A percentile compares a stretch with the other conserved stretches of the same genome.
Evolutionary conservation across 2,888 invertebrate genomes (phyloP).

Genomic region (Protodeltote pygarga): DNA sequence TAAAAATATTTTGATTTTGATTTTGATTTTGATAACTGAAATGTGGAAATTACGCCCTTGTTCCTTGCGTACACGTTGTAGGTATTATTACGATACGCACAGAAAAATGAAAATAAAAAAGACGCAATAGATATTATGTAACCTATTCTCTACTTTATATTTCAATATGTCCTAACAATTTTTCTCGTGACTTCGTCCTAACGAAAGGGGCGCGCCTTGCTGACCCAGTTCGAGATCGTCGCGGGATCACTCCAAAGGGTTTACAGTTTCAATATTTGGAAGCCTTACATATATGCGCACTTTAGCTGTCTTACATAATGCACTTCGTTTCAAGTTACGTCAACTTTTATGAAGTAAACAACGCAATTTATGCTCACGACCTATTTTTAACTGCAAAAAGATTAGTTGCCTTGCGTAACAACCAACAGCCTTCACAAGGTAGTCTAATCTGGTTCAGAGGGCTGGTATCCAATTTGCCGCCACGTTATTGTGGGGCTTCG

Average conservation of each 20-base stretch:
- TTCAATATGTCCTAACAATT: constrained; percentile 30
- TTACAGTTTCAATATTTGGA: constrained; percentile 82
- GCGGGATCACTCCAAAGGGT: constrained; percentile 74
- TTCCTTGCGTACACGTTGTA: too few relatives aligned
- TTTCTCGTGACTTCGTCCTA: constrained; percentile 67
- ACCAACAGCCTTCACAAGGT: constrained; percentile 72
- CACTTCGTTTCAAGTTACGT: constrained; percentile 52
- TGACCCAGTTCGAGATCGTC: constrained; percentile 77
- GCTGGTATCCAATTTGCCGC: constrained; percentile 81
- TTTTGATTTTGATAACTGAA: too few relatives aligned
- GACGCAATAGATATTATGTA: too few relatives aligned
- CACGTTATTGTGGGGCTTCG: constrained; percentile 75
- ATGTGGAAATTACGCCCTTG: too few relatives aligned
- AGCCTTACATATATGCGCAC: constrained; percentile 59
- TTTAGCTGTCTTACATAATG: constrained; percentile 56
- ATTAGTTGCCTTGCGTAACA: constrained; percentile 68
- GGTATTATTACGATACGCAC: too few relatives aligned
- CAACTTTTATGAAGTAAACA: constrained; percentile 50
- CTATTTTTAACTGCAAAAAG: constrained; percentile 65
- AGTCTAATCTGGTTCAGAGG: constrained; percentile 77
- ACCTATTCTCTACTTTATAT: constrained; percentile 12
- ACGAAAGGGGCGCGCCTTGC: constrained; percentile 64
- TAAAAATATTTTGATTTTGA: too few relatives aligned
- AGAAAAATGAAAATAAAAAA: too few relatives aligned
- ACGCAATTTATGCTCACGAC: constrained; percentile 52